These are phyloP conservation scores for Epinotia demarniana DNA, from an alignment of 2,888 invertebrate genomes.

Conservation along the genomic window DNA sequence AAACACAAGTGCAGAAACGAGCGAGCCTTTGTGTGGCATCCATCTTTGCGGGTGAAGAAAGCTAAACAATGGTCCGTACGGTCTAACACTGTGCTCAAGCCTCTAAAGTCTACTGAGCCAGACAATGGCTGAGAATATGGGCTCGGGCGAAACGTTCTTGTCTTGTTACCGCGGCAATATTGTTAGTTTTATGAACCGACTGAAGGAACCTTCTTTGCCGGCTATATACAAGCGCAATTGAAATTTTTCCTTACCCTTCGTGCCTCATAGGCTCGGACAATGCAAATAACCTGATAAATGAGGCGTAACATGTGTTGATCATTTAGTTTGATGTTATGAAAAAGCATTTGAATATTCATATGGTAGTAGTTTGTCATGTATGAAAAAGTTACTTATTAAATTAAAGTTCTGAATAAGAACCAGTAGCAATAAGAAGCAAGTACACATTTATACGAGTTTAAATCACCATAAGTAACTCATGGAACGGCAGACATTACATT, in stretches of 20 bases:
- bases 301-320: conserved; percentile 22
- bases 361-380: background rate
- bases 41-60: conserved; percentile 81
- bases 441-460: background rate
- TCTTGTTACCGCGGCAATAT: conserved; percentile 82
- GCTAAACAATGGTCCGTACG: conserved; percentile 79
- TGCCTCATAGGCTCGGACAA: conserved; percentile 42
- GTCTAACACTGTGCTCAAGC: conserved; percentile 74
- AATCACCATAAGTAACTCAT: conserved; percentile 33
- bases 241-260: conserved; percentile 45
- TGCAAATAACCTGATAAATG: conserved; percentile 29
- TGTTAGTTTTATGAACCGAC: conserved; percentile 82
- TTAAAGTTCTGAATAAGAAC: too few relatives aligned
- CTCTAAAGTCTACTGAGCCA: conserved; percentile 78
- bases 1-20: conserved; percentile 78
- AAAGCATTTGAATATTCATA: background rate
- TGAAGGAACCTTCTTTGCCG: conserved; percentile 73
- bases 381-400: too few relatives aligned
- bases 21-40: conserved; percentile 78
- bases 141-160: conserved; percentile 76
- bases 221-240: conserved; percentile 46
- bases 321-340: conserved; percentile 47
- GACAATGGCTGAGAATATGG: conserved; percentile 80
- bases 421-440: too few relatives aligned
- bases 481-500: conserved; percentile 53